Conservation (phyloP, 2,797 vertebrate species). For the Cynodonichthys magdalenae region DNA sequence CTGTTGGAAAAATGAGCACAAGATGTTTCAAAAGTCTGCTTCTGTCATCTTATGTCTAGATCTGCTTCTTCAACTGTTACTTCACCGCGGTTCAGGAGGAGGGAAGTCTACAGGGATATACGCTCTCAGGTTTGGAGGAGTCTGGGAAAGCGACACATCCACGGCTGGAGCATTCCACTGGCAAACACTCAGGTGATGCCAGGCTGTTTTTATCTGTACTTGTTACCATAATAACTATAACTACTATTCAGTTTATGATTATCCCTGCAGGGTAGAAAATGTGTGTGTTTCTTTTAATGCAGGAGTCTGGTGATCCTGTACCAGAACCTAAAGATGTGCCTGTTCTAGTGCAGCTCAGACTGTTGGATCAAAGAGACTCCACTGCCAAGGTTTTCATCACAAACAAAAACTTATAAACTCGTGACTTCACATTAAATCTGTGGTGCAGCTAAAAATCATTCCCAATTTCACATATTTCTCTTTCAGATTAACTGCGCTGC, state of each 20-base stretch:
- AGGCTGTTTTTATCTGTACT: neutral
- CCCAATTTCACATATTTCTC: conserved; percentile 20
- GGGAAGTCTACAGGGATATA: conserved; percentile 84
- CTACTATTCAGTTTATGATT: neutral
- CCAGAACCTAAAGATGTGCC: conserved; percentile 83
- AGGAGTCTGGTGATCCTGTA: conserved; percentile 67
- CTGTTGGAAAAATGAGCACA: neutral
- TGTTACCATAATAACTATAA: neutral
- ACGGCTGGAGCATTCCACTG: conserved; percentile 85
- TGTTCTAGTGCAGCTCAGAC: conserved; percentile 80
- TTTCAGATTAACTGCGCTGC: conserved; percentile 80
- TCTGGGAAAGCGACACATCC: conserved; percentile 82
- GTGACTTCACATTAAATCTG: neutral
- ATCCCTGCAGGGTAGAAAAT: neutral
- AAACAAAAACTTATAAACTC: neutral
- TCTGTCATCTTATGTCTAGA: conserved; percentile 22
- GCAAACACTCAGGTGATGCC: conserved; percentile 69
- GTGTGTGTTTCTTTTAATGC: conserved; percentile 11
- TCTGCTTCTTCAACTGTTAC: conserved; percentile 55
- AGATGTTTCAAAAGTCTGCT: neutral
- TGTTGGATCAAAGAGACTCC: conserved; percentile 86
- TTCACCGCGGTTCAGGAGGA: conserved; percentile 78
- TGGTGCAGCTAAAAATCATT: neutral
- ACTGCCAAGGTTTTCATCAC: conserved; percentile 79
- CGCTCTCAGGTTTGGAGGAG: conserved; percentile 84